Evolutionary conservation across 1,140 invertebrate genomes (phyloP).

Genomic region (Bombus terrestris): DNA sequence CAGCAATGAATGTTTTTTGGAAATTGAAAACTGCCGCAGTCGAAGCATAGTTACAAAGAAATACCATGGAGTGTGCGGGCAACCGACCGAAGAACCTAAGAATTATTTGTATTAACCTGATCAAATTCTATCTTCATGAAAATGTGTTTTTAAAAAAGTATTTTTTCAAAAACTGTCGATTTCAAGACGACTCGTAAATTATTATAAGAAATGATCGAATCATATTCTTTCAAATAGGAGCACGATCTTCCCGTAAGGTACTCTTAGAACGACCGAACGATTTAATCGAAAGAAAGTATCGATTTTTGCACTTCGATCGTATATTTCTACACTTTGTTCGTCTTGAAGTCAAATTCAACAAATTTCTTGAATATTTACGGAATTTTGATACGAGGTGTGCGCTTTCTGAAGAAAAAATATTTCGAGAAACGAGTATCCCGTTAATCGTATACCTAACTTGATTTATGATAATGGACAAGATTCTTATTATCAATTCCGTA

Average conservation of each 20-base stretch:
- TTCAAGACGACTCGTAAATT: neutral
- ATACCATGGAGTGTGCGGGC: constrained; percentile 87
- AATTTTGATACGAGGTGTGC: neutral
- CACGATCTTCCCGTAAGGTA: neutral
- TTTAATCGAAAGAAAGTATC: neutral
- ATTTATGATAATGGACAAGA: neutral
- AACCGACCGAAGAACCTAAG: constrained; percentile 87
- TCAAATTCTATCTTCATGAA: neutral
- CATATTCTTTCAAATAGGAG: neutral
- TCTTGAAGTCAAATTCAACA: constrained; percentile 23
- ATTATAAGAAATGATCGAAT: neutral
- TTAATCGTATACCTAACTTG: constrained; percentile 13
- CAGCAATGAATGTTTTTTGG: constrained; percentile 95
- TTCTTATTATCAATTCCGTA: constrained; percentile 25
- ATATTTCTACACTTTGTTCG: neutral
- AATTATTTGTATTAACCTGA: constrained; percentile 86
- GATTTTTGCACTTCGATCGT: neutral
- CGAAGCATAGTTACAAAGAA: constrained; percentile 86
- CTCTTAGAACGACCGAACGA: neutral
- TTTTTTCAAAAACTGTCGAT: constrained; percentile 1
- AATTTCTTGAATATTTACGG: neutral
- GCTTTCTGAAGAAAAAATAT: neutral
- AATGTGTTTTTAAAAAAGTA: neutral
- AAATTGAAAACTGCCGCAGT: constrained; percentile 94
- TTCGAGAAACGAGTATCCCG: constrained; percentile 25